These are phyloP conservation scores for Athalia rosae DNA, from an alignment of 2,888 invertebrate genomes.

Conservation along the genomic window DNA sequence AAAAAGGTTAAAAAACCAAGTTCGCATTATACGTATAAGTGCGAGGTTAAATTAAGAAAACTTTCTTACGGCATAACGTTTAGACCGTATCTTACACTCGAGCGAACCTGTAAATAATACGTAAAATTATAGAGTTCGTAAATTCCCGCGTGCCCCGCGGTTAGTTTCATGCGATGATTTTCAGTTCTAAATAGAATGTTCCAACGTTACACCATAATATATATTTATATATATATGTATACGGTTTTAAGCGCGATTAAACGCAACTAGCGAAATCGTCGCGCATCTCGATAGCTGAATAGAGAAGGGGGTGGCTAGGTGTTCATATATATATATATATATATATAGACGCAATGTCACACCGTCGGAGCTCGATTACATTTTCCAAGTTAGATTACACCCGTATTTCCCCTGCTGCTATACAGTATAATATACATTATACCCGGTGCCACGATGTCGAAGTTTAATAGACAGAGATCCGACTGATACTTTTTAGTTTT, in stretches of 20 bases:
- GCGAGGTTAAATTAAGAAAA: background rate
- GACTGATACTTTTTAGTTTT: conserved; percentile 39
- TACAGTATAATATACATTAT: background rate
- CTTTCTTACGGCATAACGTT: background rate
- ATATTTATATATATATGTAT: background rate
- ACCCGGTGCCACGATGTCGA: conserved; percentile 26
- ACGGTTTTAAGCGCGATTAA: conserved; percentile 33
- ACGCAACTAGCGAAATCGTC: conserved; percentile 39
- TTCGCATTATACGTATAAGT: too few relatives aligned
- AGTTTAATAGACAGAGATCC: conserved; percentile 42
- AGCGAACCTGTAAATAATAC: conserved; percentile 29
- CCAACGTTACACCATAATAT: background rate
- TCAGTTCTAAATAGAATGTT: conserved; percentile 14
- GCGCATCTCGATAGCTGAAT: conserved; percentile 32
- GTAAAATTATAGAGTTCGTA: conserved; percentile 25
- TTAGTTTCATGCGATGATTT: background rate
- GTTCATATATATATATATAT: too few relatives aligned
- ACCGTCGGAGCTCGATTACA: conserved; percentile 39
- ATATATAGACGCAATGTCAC: conserved; percentile 34
- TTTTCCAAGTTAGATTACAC: conserved; percentile 45
- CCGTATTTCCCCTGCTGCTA: conserved; percentile 37
- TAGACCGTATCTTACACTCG: conserved; percentile 15
- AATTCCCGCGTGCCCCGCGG: background rate
- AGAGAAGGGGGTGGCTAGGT: background rate
- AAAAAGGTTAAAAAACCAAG: background rate